A percentile compares a stretch with the other conserved stretches of the same genome.
These are phyloP conservation scores for Linnaemya tessellans DNA, from an alignment of 2,888 invertebrate genomes.

Conservation along the genomic window DNA sequence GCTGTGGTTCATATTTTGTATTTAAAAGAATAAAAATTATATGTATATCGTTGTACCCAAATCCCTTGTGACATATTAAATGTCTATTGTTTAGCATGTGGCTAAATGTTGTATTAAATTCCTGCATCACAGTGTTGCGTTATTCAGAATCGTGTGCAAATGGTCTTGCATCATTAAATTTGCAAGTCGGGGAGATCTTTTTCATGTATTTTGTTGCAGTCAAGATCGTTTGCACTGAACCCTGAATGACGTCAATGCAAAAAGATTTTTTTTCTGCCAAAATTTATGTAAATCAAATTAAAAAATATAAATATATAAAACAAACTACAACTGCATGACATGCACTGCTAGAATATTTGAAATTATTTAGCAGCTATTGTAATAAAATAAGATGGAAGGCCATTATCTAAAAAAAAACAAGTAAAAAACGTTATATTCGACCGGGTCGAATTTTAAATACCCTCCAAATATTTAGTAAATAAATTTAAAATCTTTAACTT, in stretches of 20 bases:
- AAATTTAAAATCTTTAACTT: too few relatives aligned
- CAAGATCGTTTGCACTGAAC: too few relatives aligned
- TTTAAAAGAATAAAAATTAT: not conserved
- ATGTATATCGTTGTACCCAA: not conserved
- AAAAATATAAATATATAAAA: not conserved
- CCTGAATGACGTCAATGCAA: too few relatives aligned
- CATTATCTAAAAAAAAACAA: too few relatives aligned
- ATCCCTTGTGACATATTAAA: slow-evolving; percentile 28
- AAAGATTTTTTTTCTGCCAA: too few relatives aligned
- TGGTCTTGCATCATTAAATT: too few relatives aligned
- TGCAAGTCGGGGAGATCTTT: too few relatives aligned
- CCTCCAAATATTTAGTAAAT: too few relatives aligned
- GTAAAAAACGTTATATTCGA: too few relatives aligned
- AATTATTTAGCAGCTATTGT: not conserved
- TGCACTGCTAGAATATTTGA: not conserved
- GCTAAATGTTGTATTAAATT: slow-evolving; percentile 50
- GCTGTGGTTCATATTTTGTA: not conserved
- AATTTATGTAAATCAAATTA: not conserved
- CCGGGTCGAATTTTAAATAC: too few relatives aligned
- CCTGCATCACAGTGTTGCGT: not conserved
- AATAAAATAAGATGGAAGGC: not conserved
- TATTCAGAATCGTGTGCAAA: too few relatives aligned
- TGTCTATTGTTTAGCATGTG: slow-evolving; percentile 47
- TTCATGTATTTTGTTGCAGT: too few relatives aligned
- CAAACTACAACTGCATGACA: not conserved